Conservation (phyloP, 2,797 vertebrate species). For the Cheirogaleus major region DNA sequence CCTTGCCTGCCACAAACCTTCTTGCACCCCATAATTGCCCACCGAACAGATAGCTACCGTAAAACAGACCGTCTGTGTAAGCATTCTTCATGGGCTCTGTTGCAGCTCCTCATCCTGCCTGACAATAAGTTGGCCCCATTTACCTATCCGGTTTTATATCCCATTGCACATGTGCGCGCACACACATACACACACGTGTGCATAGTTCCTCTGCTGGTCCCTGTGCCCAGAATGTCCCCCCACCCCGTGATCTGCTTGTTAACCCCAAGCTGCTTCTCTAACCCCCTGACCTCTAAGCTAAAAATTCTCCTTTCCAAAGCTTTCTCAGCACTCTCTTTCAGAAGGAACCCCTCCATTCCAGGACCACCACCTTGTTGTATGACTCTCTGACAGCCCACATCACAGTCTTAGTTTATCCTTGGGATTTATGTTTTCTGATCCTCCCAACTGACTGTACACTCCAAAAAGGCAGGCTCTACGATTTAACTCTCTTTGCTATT, state of each 20-base stretch:
- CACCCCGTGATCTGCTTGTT: not conserved
- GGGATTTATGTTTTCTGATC: not conserved
- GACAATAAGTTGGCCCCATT: not conserved
- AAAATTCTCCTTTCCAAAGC: constrained; percentile 12
- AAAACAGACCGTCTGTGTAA: not conserved
- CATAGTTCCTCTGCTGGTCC: not conserved
- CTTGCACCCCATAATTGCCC: not conserved
- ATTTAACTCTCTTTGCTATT: not conserved
- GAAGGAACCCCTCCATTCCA: not conserved
- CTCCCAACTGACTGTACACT: not conserved
- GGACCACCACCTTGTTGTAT: not conserved
- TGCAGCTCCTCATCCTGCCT: not conserved
- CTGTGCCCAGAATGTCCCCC: not conserved
- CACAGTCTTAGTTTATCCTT: not conserved
- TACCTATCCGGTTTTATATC: not conserved
- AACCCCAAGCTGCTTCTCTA: not conserved
- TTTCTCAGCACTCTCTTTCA: not conserved
- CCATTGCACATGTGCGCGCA: not conserved
- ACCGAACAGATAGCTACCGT: not conserved
- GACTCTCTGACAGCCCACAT: not conserved
- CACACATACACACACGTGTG: not conserved
- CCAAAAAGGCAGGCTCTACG: not conserved
- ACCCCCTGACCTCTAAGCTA: not conserved
- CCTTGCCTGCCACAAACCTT: not conserved
- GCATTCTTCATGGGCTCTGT: not conserved